Base-by-base conservation (phyloP, 2,888 invertebrate genomes). In the Cephus pygmeus region DNA sequence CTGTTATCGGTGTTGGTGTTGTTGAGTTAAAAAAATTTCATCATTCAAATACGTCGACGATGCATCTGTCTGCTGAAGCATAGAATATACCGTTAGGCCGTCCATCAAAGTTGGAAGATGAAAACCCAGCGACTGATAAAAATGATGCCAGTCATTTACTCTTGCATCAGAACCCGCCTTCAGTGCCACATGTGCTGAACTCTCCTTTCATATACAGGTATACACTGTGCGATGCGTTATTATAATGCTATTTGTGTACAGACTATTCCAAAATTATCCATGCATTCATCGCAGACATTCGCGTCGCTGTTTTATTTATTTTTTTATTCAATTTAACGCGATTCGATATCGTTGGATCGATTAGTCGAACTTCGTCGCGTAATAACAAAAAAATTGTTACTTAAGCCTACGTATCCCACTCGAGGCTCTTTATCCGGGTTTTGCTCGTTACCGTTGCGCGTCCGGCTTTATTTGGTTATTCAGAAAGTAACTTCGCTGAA, bases 81-180 rank as follows among this genome's bases (percentile, higher is more conserved):
- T 34, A 73, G 12, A 36, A 30, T 36, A 34, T 77, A 77, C 77
- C 77, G 77, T 77, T 77, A 77, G 74, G 73, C 68, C 77, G 74
- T 73, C 77, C 77, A 77, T 77, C 77, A 77, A 74, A 73, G 12
- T 15, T 56, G 23, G 68, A 75, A 69, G 77, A 30, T 77, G 69
- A 69, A 75, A 69, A 75, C n/a, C 75, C 56, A 31, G 23, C 56
- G 69, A 75, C 71, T 75, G 35, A 75, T 75, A 75, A 75, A 75
- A 77, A 77, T 74, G 68, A 77, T 35, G n/a, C 68, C n/a, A 77
- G 75, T 77, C 77, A 77, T 77, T 77, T 30, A 23, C 73, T 73
- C 33, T 73, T 75, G 75, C 56, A 75, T 75, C 71, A 71, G 71
- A 71, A 71, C 71, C 31, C 12, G 71, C 71, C 31, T 56, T 56